Evolutionary conservation across 1,140 invertebrate genomes (phyloP), one percentile per base, ranked within the genome.

Genomic region (Dendrolimus punctatus): DNA sequence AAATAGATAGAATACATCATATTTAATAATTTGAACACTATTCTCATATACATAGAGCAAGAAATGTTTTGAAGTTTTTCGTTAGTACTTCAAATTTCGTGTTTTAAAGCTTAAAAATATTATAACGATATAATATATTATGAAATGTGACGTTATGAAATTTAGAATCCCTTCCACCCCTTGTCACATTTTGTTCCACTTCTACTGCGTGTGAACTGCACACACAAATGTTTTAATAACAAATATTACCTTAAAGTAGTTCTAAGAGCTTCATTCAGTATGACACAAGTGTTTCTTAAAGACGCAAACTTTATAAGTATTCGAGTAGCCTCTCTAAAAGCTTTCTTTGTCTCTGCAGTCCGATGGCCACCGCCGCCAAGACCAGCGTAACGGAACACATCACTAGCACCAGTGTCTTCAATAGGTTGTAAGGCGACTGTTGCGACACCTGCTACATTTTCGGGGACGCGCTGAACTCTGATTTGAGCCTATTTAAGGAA

Each of bases 231-330:
- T 9, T 46, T 5, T 23, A 10, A 36, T 23, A 36, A 9, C 9
- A 9, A 3, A 39, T 8, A 9, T 45, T 52, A 86, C 85, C 82
- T 84, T 42, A 85, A 57, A 5, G 85, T 85, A 5, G 70, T 66
- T 39, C 73, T 69, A 37, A 82, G 64, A 37, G 80, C 75, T 40
- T 75, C 74, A 49, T 84, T 73, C 9, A 86, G 56, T 8, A 78
- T 44, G 5, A 73, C 58, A 49, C 82, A 85, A 39, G 72, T 79
- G 42, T 80, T 85, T 49, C 80, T 76, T 47, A 87, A 63, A 0
- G 85, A 85, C 0, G 81, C 81, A 52, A 85, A 84, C 52, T 78
- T 81, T 40, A 87, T 68, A 1, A 87, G 58, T 5, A 83, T 72
- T n/a, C 60, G 55, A 1, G 79, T 58, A 6, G 76, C 76, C 45